Evolutionary conservation across 2,113 vertebrate species (phyloP).

Genomic region (Cricetomys ansorgei): DNA sequence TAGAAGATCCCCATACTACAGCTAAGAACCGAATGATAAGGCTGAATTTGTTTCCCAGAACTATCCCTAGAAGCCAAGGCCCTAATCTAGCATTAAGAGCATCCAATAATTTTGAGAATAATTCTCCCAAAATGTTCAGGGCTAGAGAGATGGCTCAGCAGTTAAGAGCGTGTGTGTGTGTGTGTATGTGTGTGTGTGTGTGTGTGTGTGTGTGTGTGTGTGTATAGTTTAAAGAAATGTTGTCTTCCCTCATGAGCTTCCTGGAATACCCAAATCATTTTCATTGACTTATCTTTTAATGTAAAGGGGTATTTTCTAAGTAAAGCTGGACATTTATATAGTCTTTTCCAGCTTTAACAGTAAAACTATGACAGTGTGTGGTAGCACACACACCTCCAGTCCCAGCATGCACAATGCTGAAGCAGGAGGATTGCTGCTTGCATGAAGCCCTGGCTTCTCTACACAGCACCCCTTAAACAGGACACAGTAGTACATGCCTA

Average conservation of each 20-base stretch:
- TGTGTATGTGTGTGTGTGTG: too few relatives aligned
- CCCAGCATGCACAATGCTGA: not conserved
- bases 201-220: too few relatives aligned
- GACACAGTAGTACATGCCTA: not conserved
- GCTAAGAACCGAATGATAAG: not conserved
- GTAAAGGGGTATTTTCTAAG: constrained; percentile 49
- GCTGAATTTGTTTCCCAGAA: not conserved
- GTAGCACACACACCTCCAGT: not conserved
- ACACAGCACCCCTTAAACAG: not conserved
- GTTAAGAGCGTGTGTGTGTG: too few relatives aligned
- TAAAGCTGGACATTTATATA: not conserved
- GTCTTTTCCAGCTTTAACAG: constrained; percentile 59
- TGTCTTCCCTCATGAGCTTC: not conserved
- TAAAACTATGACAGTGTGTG: not conserved
- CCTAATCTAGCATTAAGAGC: not conserved
- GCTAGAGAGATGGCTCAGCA: not conserved
- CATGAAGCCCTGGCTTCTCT: not conserved
- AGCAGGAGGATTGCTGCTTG: not conserved
- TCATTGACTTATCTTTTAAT: constrained; percentile 38
- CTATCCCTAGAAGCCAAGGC: not conserved
- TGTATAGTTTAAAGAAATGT: constrained; percentile 16
- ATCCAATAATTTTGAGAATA: not conserved
- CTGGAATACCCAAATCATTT: not conserved
- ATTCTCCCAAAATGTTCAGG: constrained; percentile 15
- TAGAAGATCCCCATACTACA: not conserved